Conservation (phyloP, 2,797 vertebrate species). For the Alectoris magna region DNA sequence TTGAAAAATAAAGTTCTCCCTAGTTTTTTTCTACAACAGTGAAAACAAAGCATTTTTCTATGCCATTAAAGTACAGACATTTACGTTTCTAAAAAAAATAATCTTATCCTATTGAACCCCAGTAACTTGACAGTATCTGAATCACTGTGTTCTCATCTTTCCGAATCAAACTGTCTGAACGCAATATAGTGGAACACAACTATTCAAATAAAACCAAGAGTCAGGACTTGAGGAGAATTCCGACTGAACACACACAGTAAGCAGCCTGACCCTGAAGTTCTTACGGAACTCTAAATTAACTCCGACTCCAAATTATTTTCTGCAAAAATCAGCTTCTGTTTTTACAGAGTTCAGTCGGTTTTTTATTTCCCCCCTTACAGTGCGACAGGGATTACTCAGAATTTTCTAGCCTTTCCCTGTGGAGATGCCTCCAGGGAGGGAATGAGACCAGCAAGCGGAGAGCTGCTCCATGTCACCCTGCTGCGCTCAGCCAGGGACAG, state of each 20-base stretch:
- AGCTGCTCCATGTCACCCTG: background rate
- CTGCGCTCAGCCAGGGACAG: background rate
- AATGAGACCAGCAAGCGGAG: background rate
- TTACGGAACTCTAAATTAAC: background rate
- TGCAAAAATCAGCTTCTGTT: background rate
- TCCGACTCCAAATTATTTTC: background rate
- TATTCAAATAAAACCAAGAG: slow-evolving; percentile 21
- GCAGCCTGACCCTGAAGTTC: slow-evolving; percentile 17
- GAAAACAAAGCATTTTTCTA: slow-evolving; percentile 79
- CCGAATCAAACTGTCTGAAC: slow-evolving; percentile 70
- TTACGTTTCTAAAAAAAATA: slow-evolving; percentile 58
- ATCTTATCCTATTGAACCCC: slow-evolving; percentile 44
- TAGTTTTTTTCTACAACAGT: slow-evolving; percentile 86
- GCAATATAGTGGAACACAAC: slow-evolving; percentile 71
- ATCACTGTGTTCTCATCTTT: slow-evolving; percentile 49
- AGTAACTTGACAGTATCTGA: slow-evolving; percentile 58
- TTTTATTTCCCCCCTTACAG: background rate
- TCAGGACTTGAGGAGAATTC: slow-evolving; percentile 2
- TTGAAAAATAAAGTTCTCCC: slow-evolving; percentile 99
- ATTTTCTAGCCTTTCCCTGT: background rate
- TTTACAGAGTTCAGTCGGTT: background rate
- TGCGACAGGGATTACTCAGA: background rate
- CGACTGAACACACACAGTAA: background rate
- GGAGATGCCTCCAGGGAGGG: background rate
- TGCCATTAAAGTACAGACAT: slow-evolving; percentile 74